Percentiles rank a stretch among this genome's conserved stretches.
Conservation (phyloP, 2,113 vertebrate genomes). For the Alouatta palliata region DNA sequence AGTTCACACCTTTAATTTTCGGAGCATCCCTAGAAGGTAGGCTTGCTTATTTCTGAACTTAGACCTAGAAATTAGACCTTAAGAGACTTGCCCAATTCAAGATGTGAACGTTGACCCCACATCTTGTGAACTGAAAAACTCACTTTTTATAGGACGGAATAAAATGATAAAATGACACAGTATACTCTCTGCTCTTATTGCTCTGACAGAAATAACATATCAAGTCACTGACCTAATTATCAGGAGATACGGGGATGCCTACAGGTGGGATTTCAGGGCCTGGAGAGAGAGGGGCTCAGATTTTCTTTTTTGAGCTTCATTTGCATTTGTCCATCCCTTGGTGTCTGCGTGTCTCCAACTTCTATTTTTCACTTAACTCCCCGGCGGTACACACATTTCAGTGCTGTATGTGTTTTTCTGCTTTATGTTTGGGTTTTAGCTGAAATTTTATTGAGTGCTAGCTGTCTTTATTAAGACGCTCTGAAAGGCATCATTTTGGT, state of each 20-base stretch:
- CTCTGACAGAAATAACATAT: background rate
- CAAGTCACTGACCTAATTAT: background rate
- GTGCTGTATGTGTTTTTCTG: background rate
- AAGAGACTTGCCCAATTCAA: background rate
- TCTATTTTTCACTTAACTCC: background rate
- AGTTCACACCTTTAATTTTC: background rate
- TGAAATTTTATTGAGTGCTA: background rate
- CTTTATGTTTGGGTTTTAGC: background rate
- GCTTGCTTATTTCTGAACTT: background rate
- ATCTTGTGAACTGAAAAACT: constrained; percentile 2
- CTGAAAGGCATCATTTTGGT: background rate
- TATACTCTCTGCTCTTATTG: background rate
- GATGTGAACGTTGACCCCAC: background rate
- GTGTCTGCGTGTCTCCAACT: background rate
- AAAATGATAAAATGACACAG: background rate
- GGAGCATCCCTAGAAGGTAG: background rate
- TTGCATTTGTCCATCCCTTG: background rate
- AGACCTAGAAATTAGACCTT: background rate
- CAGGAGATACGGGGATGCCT: no score
- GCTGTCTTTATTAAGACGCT: background rate
- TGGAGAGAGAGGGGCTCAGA: background rate
- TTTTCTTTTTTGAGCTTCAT: background rate
- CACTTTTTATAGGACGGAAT: background rate
- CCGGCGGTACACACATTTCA: background rate
- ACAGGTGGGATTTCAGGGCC: background rate